Evolutionary conservation across 2,113 vertebrate species (phyloP).

Genomic region (Plestiodon gilberti): DNA sequence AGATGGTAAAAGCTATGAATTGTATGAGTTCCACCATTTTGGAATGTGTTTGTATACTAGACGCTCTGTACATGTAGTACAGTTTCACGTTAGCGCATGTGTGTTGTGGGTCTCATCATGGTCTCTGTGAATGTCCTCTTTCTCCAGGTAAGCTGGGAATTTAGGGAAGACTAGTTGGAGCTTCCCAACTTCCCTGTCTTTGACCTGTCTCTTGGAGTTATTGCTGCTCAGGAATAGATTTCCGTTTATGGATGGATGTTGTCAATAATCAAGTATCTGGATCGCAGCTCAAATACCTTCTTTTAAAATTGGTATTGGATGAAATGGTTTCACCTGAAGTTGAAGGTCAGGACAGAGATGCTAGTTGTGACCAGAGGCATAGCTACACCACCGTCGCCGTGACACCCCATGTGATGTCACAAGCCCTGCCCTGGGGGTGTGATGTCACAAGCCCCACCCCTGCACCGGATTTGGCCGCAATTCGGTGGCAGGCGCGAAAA

Average conservation of each 20-base stretch:
- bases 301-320: too few species aligned
- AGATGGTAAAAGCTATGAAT: not conserved
- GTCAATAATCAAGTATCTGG: not conserved
- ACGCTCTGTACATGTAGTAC: too few species aligned
- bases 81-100: not conserved
- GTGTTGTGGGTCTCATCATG: not conserved
- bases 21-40: not conserved
- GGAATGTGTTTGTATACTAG: not conserved
- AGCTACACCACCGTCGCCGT: too few species aligned
- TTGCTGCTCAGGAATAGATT: not conserved
- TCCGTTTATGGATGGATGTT: not conserved
- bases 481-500: too few species aligned
- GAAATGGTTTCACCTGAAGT: too few species aligned
- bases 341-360: too few species aligned
- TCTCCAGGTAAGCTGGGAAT: not conserved
- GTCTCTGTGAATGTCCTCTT: not conserved
- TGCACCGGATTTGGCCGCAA: too few species aligned
- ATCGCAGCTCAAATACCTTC: too few species aligned
- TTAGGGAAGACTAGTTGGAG: not conserved
- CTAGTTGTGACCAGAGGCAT: too few species aligned
- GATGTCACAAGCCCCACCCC: too few species aligned
- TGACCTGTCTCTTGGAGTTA: not conserved
- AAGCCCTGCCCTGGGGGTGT: too few species aligned
- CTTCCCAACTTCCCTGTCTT: not conserved
- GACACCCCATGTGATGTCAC: too few species aligned